These are phyloP conservation scores for Tupiocoris notatus DNA, from an alignment of 2,888 invertebrate genomes.

Conservation along the genomic window DNA sequence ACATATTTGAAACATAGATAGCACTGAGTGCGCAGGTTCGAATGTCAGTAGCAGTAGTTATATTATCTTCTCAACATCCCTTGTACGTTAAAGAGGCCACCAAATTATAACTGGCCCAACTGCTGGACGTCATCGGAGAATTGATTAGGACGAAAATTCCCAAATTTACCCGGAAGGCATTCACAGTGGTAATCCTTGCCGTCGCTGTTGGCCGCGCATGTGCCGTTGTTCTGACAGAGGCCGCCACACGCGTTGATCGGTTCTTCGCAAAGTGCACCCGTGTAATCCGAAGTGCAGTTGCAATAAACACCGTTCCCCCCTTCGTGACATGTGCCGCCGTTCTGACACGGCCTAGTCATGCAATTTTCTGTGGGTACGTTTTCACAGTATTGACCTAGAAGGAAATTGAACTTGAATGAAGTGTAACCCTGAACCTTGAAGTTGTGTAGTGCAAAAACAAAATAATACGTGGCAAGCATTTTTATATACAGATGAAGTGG, in stretches of 20 bases:
- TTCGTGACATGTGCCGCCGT: conserved; percentile 63
- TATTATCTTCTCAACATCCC: too few species aligned
- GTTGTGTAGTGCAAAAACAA: conserved; percentile 14
- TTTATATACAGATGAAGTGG: too few species aligned
- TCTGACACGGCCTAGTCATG: conserved; percentile 63
- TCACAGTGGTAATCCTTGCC: conserved; percentile 61
- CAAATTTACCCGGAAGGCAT: conserved; percentile 59
- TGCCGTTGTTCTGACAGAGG: conserved; percentile 64
- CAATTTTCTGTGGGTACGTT: conserved; percentile 79
- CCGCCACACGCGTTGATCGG: conserved; percentile 61
- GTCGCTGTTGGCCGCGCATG: conserved; percentile 57
- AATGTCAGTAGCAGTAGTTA: too few species aligned
- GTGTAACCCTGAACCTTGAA: conserved; percentile 15
- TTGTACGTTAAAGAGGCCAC: too few species aligned
- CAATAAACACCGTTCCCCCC: conserved; percentile 59
- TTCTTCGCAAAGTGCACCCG: conserved; percentile 61
- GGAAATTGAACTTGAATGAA: conserved; percentile 4
- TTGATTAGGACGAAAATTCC: too few species aligned
- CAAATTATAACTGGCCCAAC: too few species aligned
- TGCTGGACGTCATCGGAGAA: too few species aligned
- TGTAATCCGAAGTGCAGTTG: conserved; percentile 61
- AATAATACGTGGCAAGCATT: too few species aligned
- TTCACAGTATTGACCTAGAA: conserved; percentile 58
- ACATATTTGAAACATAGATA: too few species aligned
- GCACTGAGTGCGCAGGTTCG: too few species aligned